phyloP scores from a whole-genome alignment of 2,797 vertebrate genomes.

The Pangasius djambal region DNA sequence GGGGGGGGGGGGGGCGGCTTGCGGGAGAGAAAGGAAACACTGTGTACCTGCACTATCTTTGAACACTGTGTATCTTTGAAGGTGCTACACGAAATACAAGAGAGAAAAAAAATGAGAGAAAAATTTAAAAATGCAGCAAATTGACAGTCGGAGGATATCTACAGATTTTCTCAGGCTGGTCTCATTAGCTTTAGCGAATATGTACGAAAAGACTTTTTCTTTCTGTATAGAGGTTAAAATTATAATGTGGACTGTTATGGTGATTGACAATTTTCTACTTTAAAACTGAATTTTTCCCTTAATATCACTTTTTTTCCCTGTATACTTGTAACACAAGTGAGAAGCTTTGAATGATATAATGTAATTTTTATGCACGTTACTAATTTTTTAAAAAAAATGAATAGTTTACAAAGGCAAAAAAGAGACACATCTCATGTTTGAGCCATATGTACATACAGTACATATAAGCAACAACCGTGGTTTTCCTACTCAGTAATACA shows the following conservation, averaged over 20 bases:
- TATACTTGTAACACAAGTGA: too few relatives aligned
- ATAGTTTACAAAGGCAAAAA: not conserved
- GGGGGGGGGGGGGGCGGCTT: too few relatives aligned
- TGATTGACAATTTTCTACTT: not conserved
- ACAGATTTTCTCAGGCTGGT: not conserved
- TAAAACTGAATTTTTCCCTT: too few relatives aligned
- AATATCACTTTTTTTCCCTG: too few relatives aligned
- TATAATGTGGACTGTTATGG: not conserved
- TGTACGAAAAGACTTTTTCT: not conserved
- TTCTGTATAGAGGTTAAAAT: not conserved
- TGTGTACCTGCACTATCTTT: conserved; percentile 24
- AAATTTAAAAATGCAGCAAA: not conserved
- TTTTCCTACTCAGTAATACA: not conserved
- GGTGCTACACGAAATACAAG: not conserved
- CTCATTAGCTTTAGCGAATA: too few relatives aligned
- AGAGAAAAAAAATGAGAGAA: not conserved
- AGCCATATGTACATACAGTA: not conserved
- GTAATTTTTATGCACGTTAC: too few relatives aligned
- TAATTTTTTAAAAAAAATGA: too few relatives aligned
- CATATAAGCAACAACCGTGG: not conserved
- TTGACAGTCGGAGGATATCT: not conserved
- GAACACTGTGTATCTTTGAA: conserved; percentile 3
- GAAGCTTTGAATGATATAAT: too few relatives aligned
- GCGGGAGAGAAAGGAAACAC: not conserved
- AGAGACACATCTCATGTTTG: not conserved